Evolutionary conservation across 1,140 invertebrate species (phyloP).

Genomic region (Drosophila parvula): DNA sequence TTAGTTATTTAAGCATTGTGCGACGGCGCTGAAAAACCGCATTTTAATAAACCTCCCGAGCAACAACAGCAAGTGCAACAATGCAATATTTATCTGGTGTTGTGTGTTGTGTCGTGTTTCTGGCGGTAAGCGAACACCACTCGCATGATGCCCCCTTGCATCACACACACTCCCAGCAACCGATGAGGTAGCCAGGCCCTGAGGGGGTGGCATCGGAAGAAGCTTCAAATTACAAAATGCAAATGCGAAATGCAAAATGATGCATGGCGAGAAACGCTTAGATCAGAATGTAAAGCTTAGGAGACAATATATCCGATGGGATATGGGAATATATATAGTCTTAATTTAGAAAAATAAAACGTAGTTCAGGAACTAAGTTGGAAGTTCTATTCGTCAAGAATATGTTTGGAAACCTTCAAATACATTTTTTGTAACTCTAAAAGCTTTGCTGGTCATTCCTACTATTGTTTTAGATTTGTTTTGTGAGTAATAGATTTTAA

Average conservation of each 20-base stretch:
- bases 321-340: background rate
- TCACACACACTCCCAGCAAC: conserved; percentile 24
- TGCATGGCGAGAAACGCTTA: conserved; percentile 33
- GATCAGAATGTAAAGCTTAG: conserved; percentile 25
- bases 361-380: background rate
- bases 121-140: conserved; percentile 51
- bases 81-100: conserved; percentile 39
- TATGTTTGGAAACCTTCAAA: background rate
- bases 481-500: conserved; percentile 12
- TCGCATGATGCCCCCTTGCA: conserved; percentile 41
- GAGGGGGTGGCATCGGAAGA: conserved; percentile 1
- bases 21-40: conserved; percentile 65
- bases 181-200: background rate
- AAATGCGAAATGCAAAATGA: conserved; percentile 47
- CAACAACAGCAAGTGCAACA: conserved; percentile 50
- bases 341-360: background rate
- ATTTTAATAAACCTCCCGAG: conserved; percentile 63
- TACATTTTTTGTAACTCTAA: background rate
- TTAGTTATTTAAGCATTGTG: conserved; percentile 78
- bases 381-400: background rate
- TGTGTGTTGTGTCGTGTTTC: conserved; percentile 19
- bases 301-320: background rate
- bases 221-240: conserved; percentile 43
- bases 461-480: background rate
- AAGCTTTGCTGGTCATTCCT: background rate